Evolutionary conservation across 2,797 vertebrate genomes (phyloP).

Genomic region (Echiichthys vipera): DNA sequence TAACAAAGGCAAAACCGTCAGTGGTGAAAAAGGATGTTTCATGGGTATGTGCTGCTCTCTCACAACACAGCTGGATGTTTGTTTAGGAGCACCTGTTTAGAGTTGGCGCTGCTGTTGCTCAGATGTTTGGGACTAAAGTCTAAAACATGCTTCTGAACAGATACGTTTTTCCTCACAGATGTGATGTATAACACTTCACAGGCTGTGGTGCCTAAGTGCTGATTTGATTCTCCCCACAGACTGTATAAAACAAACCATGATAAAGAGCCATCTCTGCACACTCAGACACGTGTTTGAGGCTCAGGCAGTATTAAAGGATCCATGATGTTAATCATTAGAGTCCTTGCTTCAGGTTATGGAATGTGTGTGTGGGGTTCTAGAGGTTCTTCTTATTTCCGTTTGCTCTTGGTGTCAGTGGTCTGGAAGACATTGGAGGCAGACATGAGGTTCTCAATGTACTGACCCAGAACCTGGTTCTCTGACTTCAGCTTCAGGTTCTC

Average conservation of each 20-base stretch:
- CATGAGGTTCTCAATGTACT: constrained; percentile 98
- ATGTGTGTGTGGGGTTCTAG: neutral
- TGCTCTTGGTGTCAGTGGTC: constrained; percentile 96
- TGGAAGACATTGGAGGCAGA: constrained; percentile 97
- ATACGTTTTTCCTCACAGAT: too few relatives aligned
- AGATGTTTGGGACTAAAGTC: too few relatives aligned
- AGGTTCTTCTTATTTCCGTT: constrained; percentile 86
- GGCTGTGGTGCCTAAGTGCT: too few relatives aligned
- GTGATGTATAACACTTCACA: too few relatives aligned
- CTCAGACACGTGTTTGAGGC: neutral
- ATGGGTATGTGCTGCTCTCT: too few relatives aligned
- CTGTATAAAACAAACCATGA: neutral
- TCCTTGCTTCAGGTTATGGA: neutral
- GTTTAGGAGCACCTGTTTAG: too few relatives aligned
- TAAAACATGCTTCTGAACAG: too few relatives aligned
- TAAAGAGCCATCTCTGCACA: neutral
- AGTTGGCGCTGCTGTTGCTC: too few relatives aligned
- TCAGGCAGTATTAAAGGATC: neutral
- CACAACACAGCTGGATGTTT: too few relatives aligned
- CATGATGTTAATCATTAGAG: neutral
- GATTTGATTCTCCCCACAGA: too few relatives aligned
- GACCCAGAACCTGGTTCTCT: constrained; percentile 96
- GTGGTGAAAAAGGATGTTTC: too few relatives aligned
- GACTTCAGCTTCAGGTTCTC: constrained; percentile 97
- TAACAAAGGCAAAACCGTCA: too few relatives aligned